A percentile compares a stretch with the other conserved stretches of the same genome.
phyloP scores from a whole-genome alignment of 2,113 vertebrate species.

The Plecturocebus donacophilus region DNA sequence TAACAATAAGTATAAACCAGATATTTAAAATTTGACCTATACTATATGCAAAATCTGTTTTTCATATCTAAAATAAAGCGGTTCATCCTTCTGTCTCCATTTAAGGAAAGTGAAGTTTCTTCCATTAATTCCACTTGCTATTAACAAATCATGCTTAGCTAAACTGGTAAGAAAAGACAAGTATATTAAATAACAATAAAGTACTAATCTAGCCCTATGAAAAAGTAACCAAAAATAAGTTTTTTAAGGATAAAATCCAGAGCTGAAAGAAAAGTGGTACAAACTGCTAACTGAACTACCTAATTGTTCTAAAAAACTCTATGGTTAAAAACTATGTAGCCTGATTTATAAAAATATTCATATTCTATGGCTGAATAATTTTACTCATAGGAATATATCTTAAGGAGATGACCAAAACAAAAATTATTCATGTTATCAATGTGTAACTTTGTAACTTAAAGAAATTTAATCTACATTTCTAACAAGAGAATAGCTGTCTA shows the following conservation, averaged over 20 bases:
- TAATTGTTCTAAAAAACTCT: neutral
- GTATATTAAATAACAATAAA: slow-evolving; percentile 12
- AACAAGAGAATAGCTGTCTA: neutral
- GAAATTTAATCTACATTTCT: neutral
- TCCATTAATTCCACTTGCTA: neutral
- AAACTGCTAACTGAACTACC: neutral
- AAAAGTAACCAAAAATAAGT: neutral
- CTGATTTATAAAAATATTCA: neutral
- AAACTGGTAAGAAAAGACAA: neutral
- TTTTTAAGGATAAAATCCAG: slow-evolving; percentile 26
- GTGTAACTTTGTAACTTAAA: neutral
- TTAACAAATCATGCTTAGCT: neutral
- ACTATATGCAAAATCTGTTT: slow-evolving; percentile 4
- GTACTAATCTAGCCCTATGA: neutral
- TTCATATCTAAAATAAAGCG: slow-evolving; percentile 15
- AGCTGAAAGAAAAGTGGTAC: neutral
- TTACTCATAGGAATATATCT: neutral
- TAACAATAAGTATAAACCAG: neutral
- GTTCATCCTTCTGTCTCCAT: neutral
- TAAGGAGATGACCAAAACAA: slow-evolving; percentile 2
- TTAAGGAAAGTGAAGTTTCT: neutral
- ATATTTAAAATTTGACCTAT: neutral
- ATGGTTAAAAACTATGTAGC: neutral
- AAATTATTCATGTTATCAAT: neutral
- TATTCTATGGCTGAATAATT: neutral